These are phyloP conservation scores for Cybosia mesomella DNA, from an alignment of 2,888 invertebrate species.

Conservation along the genomic window DNA sequence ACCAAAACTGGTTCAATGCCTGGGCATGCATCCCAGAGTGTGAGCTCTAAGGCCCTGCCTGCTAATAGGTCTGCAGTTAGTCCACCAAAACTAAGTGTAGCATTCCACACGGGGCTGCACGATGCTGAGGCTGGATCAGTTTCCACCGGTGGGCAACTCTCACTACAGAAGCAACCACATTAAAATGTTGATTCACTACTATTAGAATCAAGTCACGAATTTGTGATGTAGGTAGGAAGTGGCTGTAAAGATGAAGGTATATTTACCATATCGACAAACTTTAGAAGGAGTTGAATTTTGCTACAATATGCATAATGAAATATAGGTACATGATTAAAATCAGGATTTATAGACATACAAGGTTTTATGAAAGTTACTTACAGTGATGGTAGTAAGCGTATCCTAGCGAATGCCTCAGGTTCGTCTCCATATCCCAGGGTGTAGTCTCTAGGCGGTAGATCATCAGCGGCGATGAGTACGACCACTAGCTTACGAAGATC, in stretches of 20 bases:
- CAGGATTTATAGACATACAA: too few relatives aligned
- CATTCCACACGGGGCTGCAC: constrained; percentile 97
- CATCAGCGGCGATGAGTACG: constrained; percentile 94
- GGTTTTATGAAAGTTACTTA: constrained; percentile 75
- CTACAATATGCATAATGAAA: too few relatives aligned
- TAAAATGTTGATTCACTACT: not conserved
- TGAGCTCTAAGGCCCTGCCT: constrained; percentile 93
- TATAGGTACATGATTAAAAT: too few relatives aligned
- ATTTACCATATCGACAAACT: too few relatives aligned
- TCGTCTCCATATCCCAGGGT: constrained; percentile 91
- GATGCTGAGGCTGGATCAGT: constrained; percentile 95
- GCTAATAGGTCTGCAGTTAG: constrained; percentile 93
- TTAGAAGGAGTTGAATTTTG: too few relatives aligned
- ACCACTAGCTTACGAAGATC: constrained; percentile 94
- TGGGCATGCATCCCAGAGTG: constrained; percentile 95
- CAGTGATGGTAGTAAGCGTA: constrained; percentile 93
- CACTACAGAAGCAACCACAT: constrained; percentile 77
- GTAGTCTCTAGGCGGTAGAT: constrained; percentile 93
- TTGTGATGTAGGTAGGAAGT: too few relatives aligned
- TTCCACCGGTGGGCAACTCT: constrained; percentile 91
- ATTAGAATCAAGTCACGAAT: not conserved
- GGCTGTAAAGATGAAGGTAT: too few relatives aligned
- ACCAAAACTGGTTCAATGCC: constrained; percentile 94
- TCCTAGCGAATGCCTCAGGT: constrained; percentile 95
- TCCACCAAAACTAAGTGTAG: constrained; percentile 93